phyloP scores from a whole-genome alignment of 2,797 vertebrate genomes.

The Falco naumanni region DNA sequence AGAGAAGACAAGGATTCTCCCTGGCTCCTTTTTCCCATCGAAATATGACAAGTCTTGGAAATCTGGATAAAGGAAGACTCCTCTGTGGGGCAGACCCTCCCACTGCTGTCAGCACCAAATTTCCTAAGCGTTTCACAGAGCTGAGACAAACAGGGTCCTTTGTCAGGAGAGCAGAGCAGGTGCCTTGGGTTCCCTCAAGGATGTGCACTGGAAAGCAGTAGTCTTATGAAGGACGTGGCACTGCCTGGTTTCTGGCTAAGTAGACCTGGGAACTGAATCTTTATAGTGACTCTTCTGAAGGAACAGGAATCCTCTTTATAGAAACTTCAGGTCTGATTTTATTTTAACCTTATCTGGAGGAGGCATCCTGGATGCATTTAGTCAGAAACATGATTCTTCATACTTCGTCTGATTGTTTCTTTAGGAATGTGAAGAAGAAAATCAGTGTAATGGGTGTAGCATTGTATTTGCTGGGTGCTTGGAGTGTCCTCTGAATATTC shows the following conservation, averaged over 20 bases:
- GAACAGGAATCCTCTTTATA: background rate
- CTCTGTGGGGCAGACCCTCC: background rate
- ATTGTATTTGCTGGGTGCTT: background rate
- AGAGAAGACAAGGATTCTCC: background rate
- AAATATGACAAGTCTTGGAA: background rate
- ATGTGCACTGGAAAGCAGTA: background rate
- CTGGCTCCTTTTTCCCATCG: background rate
- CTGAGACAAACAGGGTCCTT: background rate
- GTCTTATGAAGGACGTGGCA: accelerated
- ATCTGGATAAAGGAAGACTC: background rate
- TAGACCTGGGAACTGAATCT: background rate
- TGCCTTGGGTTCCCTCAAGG: background rate
- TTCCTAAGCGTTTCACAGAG: background rate
- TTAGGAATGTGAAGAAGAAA: background rate
- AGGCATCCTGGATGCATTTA: background rate
- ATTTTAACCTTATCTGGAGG: background rate
- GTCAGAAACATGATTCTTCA: background rate
- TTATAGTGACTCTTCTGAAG: background rate
- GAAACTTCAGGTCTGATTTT: background rate
- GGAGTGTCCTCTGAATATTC: background rate
- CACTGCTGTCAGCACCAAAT: background rate
- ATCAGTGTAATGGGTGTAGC: background rate
- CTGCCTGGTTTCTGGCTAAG: background rate
- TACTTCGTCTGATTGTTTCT: background rate
- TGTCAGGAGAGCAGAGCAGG: background rate